Evolutionary conservation across 2,888 invertebrate species (phyloP), one percentile per base, ranked within the genome.

Genomic region (Aporophyla nigra): DNA sequence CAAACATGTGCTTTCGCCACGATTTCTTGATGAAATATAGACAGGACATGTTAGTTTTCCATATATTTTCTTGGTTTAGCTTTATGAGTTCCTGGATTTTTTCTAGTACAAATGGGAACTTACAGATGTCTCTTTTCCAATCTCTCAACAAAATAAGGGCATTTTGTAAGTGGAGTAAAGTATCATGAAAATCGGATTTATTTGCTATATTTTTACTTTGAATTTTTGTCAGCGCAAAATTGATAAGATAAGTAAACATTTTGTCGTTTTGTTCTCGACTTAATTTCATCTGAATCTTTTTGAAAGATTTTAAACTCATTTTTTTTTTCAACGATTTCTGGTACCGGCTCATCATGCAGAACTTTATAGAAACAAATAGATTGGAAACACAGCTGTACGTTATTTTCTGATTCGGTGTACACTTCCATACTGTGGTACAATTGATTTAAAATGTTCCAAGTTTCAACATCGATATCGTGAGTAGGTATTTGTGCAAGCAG

Each of bases 381-480:
- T 80, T 90, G 89, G 6, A 94, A 77, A 82, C 92, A 94, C 7
- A 82, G 82, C 85, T 93, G 92, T 16, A 93, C 91, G 5, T 75
- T 14, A 27, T 67, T 77, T 5, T 91, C 89, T 0, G 91, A 92
- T 80, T 94, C 92, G n/a, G 86, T 90, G 69, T 93, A 96, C 10
- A 95, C 93, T 86, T 95, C 95, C 90, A 95, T 90, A 78, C 94
- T 95, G 61, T 90, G 89, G 74, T 94, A 95, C 51, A 96, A 78
- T 83, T 93, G 91, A 80, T 95, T 92, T 56, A 96, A 84, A 69
- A 92, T 81, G 33, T 82, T 88, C 96, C 96, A 96, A 16, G 91
- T 91, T 68, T 89, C 82, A n/a, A 88, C 80, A 65, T 93, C 90
- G 59, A 92, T 91, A 67, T 82, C 83, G 49, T 92, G 90, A 1